Evolutionary conservation across 2,113 vertebrate species (phyloP), one percentile per base, ranked within the genome.

Genomic region (Macquaria australasica): DNA sequence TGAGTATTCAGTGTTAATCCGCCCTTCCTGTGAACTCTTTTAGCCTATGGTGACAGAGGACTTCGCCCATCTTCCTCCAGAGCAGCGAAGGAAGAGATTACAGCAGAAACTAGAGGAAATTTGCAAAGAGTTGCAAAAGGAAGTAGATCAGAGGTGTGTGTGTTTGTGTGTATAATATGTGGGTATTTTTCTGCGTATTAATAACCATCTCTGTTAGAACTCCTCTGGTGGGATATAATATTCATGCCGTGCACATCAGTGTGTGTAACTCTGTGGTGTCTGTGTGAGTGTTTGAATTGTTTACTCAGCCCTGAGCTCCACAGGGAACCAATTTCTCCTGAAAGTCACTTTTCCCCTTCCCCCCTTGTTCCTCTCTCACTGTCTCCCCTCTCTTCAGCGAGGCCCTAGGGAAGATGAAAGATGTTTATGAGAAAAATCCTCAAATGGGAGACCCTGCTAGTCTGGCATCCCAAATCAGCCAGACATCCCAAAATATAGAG

Each of bases 31-130:
- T 92, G 83, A 84, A 73, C 67, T 86, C 55, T 77, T 76, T 12
- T 88, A 96, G 95, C 92, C 96, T 1, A 90, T 93, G 0, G 95
- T 94, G 83, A 93, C 95, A 0, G 98, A 99, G 93, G 98, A 99
- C 94, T 99, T 99, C 76, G 96, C 96, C 84, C 98, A 99, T 86
- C 96, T 99, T 75, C 98, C 98, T 23, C 98, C 98, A 18, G 98
- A 99, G 91, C 98, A 99, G 87, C 97, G 98, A 83, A 96, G 98
- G 82, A 99, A 99, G 95, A 97, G 97, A 88, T 94, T 99, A 82
- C 98, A 99, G 73, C 98, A 98, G 90, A 97, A 97, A 91, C 97
- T 98, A 0, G 98, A 99, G 83, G 98, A 99, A 90, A 97, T 99
- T 71, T 96, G 96, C 94, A 97, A 97, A 95, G 98, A 99, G 85